These are phyloP conservation scores for Hemicordylus capensis DNA, from an alignment of 2,113 vertebrate species.

Conservation along the genomic window DNA sequence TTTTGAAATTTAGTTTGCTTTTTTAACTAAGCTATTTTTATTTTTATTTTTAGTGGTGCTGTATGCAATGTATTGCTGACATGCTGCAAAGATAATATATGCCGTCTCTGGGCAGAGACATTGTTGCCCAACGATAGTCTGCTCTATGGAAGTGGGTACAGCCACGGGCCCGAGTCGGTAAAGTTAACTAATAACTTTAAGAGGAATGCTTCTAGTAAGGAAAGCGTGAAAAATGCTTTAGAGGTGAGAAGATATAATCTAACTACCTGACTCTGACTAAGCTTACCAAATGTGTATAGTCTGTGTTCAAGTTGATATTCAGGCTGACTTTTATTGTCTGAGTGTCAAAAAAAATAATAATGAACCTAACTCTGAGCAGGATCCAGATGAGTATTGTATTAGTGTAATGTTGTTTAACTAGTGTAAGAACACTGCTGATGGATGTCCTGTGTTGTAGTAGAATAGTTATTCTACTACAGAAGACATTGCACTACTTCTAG, in stretches of 20 bases:
- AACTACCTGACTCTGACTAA: neutral
- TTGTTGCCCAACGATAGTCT: slow-evolving; percentile 93
- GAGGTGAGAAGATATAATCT: slow-evolving; percentile 80
- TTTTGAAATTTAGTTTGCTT: slow-evolving; percentile 8
- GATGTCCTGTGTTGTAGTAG: too few species aligned
- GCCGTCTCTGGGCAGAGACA: slow-evolving; percentile 96
- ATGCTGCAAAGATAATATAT: slow-evolving; percentile 97
- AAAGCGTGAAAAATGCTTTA: slow-evolving; percentile 74
- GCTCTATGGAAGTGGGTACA: slow-evolving; percentile 81
- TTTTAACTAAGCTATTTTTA: slow-evolving; percentile 24
- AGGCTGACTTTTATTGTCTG: neutral
- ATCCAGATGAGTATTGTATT: neutral
- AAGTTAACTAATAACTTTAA: slow-evolving; percentile 77
- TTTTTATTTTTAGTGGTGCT: slow-evolving; percentile 80
- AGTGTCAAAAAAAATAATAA: neutral
- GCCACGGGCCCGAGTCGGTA: slow-evolving; percentile 69
- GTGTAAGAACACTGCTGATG: too few species aligned
- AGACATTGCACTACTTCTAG: too few species aligned
- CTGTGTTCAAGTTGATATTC: neutral
- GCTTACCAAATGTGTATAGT: neutral
- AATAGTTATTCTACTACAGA: too few species aligned
- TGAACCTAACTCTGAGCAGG: too few species aligned
- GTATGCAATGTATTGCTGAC: slow-evolving; percentile 95
- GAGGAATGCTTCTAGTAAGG: slow-evolving; percentile 83
- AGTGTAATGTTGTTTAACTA: too few species aligned